Evolutionary conservation across 2,888 invertebrate genomes (phyloP).

Genomic region (Lapara coniferarum): DNA sequence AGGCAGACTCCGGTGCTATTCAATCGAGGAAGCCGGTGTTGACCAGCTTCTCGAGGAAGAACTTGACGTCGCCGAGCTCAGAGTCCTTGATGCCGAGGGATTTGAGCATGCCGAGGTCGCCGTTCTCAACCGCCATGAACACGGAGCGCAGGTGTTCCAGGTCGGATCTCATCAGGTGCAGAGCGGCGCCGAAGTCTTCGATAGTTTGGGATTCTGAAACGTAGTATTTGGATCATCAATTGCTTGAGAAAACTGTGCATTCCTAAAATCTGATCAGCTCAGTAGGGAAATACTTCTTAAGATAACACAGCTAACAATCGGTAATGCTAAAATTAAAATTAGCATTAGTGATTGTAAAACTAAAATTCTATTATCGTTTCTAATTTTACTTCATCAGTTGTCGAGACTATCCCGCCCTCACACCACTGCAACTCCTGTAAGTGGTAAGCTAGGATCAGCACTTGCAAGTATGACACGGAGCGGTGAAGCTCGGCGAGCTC

Average conservation of each 20-base stretch:
- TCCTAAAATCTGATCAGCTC: not conserved
- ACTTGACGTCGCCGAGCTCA: conserved; percentile 96
- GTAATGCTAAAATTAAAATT: too few relatives aligned
- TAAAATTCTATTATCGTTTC: too few relatives aligned
- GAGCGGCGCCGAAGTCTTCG: conserved; percentile 95
- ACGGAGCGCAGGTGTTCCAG: conserved; percentile 96
- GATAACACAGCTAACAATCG: too few relatives aligned
- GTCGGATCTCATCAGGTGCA: conserved; percentile 93
- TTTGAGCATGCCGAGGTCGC: conserved; percentile 96
- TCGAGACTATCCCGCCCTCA: too few relatives aligned
- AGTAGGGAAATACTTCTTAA: too few relatives aligned
- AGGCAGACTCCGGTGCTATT: conserved; percentile 89
- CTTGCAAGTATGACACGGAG: too few relatives aligned
- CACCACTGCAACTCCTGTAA: too few relatives aligned
- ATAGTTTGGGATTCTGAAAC: conserved; percentile 95
- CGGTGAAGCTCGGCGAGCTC: too few relatives aligned
- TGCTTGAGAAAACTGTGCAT: not conserved
- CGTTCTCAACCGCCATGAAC: conserved; percentile 97
- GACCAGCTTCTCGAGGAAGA: conserved; percentile 97
- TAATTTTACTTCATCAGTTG: too few relatives aligned
- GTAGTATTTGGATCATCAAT: not conserved
- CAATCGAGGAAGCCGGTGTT: conserved; percentile 98
- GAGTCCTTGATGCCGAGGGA: conserved; percentile 97
- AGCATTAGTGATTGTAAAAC: too few relatives aligned
- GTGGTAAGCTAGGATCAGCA: too few relatives aligned